Evolutionary conservation across 2,888 invertebrate species (phyloP).

Genomic region (Oithona nana): DNA sequence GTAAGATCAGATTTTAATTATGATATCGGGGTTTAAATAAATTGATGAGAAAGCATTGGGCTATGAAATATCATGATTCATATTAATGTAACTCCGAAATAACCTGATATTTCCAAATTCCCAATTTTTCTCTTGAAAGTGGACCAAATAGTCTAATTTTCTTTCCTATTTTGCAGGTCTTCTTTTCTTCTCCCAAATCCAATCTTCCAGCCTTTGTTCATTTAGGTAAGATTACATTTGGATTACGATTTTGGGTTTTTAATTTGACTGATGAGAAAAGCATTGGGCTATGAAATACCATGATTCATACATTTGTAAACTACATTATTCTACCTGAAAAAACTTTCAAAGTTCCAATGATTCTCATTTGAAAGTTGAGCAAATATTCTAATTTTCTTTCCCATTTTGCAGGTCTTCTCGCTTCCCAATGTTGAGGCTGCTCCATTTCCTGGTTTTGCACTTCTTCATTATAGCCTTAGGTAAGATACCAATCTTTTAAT

Average conservation of each 20-base stretch:
- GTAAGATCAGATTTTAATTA: neutral
- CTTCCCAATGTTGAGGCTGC: too few species aligned
- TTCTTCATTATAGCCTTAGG: neutral
- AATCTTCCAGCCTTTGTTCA: too few species aligned
- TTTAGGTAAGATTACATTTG: neutral
- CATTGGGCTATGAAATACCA: conserved; percentile 2
- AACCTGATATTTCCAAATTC: too few species aligned
- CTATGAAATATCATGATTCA: neutral
- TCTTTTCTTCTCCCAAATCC: neutral
- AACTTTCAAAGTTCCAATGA: neutral
- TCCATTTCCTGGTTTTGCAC: neutral
- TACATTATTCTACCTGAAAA: neutral
- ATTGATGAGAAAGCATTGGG: conserved; percentile 5
- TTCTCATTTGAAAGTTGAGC: neutral
- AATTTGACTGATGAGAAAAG: neutral
- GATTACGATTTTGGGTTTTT: neutral
- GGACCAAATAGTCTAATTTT: neutral
- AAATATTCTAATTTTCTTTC: neutral
- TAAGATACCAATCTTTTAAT: neutral
- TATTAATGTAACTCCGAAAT: neutral
- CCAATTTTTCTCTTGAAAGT: neutral
- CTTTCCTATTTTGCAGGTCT: neutral
- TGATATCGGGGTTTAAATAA: neutral
- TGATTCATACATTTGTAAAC: neutral
- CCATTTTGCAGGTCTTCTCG: neutral